Evolutionary conservation across 2,113 vertebrate genomes (phyloP).

Genomic region (Alligator sinensis): DNA sequence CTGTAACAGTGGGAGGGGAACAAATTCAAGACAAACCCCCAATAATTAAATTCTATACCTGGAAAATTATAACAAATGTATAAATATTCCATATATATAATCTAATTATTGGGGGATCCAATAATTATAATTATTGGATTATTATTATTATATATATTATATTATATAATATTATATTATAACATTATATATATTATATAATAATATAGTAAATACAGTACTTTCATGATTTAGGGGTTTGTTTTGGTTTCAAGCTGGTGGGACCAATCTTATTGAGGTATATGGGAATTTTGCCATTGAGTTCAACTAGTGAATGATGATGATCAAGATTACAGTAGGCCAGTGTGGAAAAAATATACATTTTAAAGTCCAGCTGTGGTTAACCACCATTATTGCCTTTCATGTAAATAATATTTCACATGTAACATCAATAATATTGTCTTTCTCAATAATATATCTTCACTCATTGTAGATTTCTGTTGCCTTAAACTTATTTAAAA

Average conservation of each 20-base stretch:
- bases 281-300: background rate
- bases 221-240: background rate
- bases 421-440: background rate
- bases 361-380: background rate
- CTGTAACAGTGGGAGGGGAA: too few relatives aligned
- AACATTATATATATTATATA: too few relatives aligned
- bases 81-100: too few relatives aligned
- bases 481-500: background rate
- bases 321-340: background rate
- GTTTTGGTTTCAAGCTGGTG: background rate
- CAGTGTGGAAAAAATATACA: fast-evolving
- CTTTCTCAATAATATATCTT: background rate
- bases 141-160: too few relatives aligned
- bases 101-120: too few relatives aligned
- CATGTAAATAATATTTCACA: background rate
- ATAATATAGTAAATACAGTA: background rate
- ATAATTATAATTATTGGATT: too few relatives aligned
- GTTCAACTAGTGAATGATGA: background rate
- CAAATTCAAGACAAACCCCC: too few relatives aligned
- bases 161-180: too few relatives aligned
- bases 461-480: background rate
- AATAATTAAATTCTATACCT: too few relatives aligned
- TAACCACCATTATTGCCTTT: background rate
- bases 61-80: too few relatives aligned
- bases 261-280: background rate